Base-by-base conservation (phyloP, 2,113 vertebrate genomes). In the Xerus inauris region DNA sequence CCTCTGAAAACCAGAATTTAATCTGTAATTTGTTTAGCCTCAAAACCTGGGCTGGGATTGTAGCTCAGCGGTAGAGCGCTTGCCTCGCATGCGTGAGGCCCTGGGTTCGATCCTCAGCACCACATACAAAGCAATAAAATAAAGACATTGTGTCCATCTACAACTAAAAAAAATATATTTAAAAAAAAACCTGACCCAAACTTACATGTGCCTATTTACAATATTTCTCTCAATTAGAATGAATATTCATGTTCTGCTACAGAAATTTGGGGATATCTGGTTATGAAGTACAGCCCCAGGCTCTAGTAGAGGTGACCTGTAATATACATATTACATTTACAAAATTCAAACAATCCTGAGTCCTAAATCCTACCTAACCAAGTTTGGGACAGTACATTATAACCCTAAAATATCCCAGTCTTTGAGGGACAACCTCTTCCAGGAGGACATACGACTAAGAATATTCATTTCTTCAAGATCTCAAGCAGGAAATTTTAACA, bases 11-110 rank as follows among this genome's bases (percentile, higher is more conserved):
- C 13, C 16, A 87, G 45, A n/a, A 80, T 59, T 40, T 85, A 81
- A 82, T 77, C 77, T 65, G 28, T 49, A 95, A 83, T 81, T 71
- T 54, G 59, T 73, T 86, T 95, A 42, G 71, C 95, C 97, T 81
- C 38, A 65, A 95, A 97, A 91, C 28, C 51, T 95, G 80, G n/a
- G n/a, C n/a, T n/a, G n/a, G n/a, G n/a, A n/a, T n/a, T n/a, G n/a
- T n/a, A n/a, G n/a, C n/a, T n/a, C n/a, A n/a, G n/a, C n/a, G n/a
- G n/a, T n/a, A n/a, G n/a, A n/a, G n/a, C n/a, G n/a, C n/a, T n/a
- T n/a, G n/a, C n/a, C n/a, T n/a, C n/a, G n/a, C n/a, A n/a, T n/a
- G n/a, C n/a, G n/a, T n/a, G n/a, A n/a, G n/a, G n/a, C n/a, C n/a
- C n/a, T n/a, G n/a, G n/a, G n/a, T n/a, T n/a, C n/a, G n/a, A n/a